phyloP scores from a whole-genome alignment of 2,113 vertebrate genomes.

The Callionymus lyra region DNA sequence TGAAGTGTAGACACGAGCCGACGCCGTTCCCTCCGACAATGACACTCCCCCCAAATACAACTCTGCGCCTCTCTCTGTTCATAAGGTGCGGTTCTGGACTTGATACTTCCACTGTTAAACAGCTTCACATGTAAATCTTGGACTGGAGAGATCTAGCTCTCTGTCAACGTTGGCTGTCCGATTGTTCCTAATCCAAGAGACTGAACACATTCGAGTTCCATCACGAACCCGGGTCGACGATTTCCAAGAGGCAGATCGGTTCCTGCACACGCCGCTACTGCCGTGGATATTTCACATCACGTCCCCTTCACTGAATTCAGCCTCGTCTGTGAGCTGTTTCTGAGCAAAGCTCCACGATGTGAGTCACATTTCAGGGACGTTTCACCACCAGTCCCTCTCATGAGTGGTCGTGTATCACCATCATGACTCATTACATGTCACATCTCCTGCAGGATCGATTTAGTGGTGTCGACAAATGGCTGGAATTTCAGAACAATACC shows the following conservation, averaged over 20 bases:
- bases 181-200: constrained; percentile 1
- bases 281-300: no score
- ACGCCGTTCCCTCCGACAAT: constrained; percentile 34
- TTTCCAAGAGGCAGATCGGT: no score
- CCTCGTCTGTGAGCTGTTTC: no score
- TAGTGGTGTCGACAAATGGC: constrained; percentile 34
- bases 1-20: constrained; percentile 53
- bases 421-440: constrained; percentile 42
- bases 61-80: not conserved
- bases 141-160: no score
- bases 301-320: no score
- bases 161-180: constrained; percentile 17
- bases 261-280: no score
- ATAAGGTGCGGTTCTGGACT: constrained; percentile 6
- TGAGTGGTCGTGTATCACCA: constrained; percentile 29
- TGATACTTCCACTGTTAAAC: no score
- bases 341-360: constrained; percentile 4
- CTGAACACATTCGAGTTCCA: no score
- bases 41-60: constrained; percentile 14
- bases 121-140: not conserved
- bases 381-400: constrained; percentile 24
- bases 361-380: constrained; percentile 28
- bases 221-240: no score
- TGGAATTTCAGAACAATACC: constrained; percentile 46
- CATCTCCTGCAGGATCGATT: constrained; percentile 36